Conservation (phyloP, 2,888 invertebrate genomes). For the Phorcus lineatus region DNA sequence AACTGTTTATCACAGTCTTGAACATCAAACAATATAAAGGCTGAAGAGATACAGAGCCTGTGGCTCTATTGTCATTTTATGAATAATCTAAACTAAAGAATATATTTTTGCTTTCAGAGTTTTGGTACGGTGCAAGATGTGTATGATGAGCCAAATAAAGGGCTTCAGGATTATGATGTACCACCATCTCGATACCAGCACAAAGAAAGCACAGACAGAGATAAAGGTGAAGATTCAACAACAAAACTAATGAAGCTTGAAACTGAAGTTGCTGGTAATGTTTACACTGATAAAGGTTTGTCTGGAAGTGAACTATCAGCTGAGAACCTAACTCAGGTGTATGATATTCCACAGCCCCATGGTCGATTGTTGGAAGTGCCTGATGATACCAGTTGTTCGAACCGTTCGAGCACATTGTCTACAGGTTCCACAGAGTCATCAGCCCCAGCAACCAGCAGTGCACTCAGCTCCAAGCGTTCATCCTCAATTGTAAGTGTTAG, state of each 20-base stretch:
- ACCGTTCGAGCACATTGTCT: conserved; percentile 74
- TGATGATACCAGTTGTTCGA: conserved; percentile 59
- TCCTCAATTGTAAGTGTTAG: conserved; percentile 78
- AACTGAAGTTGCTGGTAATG: no score
- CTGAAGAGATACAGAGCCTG: no score
- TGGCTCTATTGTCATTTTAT: no score
- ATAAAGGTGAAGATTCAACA: not conserved
- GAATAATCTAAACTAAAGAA: no score
- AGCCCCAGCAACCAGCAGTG: conserved; percentile 77
- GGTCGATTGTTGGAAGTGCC: conserved; percentile 34
- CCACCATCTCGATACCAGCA: conserved; percentile 51
- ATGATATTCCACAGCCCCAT: conserved; percentile 62
- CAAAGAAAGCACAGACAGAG: not conserved
- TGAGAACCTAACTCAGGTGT: conserved; percentile 39
- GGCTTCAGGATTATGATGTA: conserved; percentile 62
- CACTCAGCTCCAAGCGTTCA: conserved; percentile 78
- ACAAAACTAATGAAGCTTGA: not conserved
- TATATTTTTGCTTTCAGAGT: no score
- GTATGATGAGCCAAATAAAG: conserved; percentile 34
- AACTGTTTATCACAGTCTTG: no score
- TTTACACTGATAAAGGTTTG: not conserved
- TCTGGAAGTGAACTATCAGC: not conserved
- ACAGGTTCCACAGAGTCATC: conserved; percentile 72
- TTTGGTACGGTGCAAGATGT: conserved; percentile 12
- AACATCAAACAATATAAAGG: no score